These are phyloP conservation scores for Eciton burchellii DNA, from an alignment of 1,140 invertebrate species.

Conservation along the genomic window DNA sequence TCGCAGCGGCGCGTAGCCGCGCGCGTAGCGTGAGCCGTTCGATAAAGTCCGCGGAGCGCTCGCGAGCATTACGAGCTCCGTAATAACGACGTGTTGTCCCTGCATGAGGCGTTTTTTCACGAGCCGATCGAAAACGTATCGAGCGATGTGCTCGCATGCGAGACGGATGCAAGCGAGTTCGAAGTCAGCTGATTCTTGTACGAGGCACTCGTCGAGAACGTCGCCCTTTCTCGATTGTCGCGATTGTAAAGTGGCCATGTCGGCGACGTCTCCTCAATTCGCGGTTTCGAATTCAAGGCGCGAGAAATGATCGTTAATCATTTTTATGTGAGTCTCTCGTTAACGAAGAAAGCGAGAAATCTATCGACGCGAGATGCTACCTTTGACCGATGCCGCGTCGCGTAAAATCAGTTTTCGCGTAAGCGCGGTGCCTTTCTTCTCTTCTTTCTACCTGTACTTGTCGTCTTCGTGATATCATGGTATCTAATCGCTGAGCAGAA, in stretches of 20 bases:
- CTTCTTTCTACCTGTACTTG: background rate
- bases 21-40: background rate
- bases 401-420: constrained; percentile 40
- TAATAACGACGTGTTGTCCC: constrained; percentile 60
- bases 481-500: background rate
- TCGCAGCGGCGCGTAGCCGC: constrained; percentile 41
- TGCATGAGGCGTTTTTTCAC: constrained; percentile 33
- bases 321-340: constrained; percentile 29
- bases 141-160: too few species aligned
- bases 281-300: background rate
- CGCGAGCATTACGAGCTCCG: constrained; percentile 57
- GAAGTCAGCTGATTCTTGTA: too few species aligned
- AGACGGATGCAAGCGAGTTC: too few species aligned
- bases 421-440: background rate
- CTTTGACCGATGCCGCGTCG: too few species aligned
- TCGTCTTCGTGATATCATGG: background rate
- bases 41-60: constrained; percentile 64
- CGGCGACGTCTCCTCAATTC: constrained; percentile 15
- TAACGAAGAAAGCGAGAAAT: constrained; percentile 38
- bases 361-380: too few species aligned
- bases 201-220: constrained; percentile 9
- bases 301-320: constrained; percentile 43
- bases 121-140: background rate
- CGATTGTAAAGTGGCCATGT: background rate
- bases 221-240: background rate